Base-by-base conservation (phyloP, 1,140 invertebrate genomes). In the Brachionus angularis region DNA sequence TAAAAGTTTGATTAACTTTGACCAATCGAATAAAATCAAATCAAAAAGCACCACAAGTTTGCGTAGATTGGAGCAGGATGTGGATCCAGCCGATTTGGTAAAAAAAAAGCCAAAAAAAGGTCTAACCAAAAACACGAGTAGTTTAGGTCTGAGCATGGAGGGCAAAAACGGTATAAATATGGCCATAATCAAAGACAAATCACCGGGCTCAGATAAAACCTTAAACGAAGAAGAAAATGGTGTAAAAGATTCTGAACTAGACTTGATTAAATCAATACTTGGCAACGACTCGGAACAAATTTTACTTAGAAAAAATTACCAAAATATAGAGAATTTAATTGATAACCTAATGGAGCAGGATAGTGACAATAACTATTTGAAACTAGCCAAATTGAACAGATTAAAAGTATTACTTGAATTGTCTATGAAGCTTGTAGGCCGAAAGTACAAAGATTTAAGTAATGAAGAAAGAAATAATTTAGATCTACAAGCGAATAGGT, bases 331-430 rank as follows among this genome's bases (percentile, higher is more conserved):
- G 29, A 33, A 46, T 5, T 47, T 67, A 23, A 67, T 50, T 14
- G 23, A 23, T 31, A 10, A 8, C 25, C 31, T 67, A 14, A 50
- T 47, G 31, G 8, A 46, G 18, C 46, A 67, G 31, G 62, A 46
- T 42, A 14, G 16, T 1, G 62, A 67, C 5, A 27, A 47, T 3
- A 67, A 67, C 47, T 67, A 67, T 49, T 29, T 67, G 14, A 67
- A 67, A 27, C 2, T 67, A 5, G 62, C 62, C 25, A 67, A 67
- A 31, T 36, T 67, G 23, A 21, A 29, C 27, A 18, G 62, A 16
- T 31, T 67, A 34, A 67, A 67, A 34, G 62, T 67, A 14, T 25
- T 67, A n/a, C 46, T 67, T 47, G 62, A 67, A 67, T 36, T 67
- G 25, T 39, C 62, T 18, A 67, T 67, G 62, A 46, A 47, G 23